Conservation (phyloP, 2,888 invertebrate species). For the Rhagophthalmus giganteus region DNA sequence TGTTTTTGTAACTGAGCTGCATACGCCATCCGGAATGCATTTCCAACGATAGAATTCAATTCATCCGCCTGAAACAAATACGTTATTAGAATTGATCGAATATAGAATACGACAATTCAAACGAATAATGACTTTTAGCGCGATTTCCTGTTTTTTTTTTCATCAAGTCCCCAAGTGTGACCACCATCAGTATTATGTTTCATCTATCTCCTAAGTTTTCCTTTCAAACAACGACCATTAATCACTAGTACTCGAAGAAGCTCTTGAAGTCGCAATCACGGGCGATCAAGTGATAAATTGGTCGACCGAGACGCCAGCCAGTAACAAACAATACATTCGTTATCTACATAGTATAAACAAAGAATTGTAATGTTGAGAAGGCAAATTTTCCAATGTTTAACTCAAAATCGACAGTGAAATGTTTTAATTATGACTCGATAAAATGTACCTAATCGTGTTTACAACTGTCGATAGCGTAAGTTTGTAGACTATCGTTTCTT, state of each 20-base stretch:
- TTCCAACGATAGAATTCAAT: conserved; percentile 82
- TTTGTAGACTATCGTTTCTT: too few relatives aligned
- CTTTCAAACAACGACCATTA: conserved; percentile 41
- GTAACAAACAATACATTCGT: conserved; percentile 27
- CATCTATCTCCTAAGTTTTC: conserved; percentile 37
- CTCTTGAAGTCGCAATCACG: conserved; percentile 42
- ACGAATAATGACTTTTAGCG: conserved; percentile 22
- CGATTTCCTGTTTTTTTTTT: conserved; percentile 23
- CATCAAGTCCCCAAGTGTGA: conserved; percentile 34
- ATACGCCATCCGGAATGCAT: conserved; percentile 92
- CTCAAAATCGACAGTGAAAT: too few relatives aligned
- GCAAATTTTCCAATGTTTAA: neutral
- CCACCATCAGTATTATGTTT: conserved; percentile 41
- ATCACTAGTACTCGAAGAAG: conserved; percentile 46
- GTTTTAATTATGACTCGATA: too few relatives aligned
- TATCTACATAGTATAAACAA: conserved; percentile 21
- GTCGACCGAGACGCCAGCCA: conserved; percentile 27
- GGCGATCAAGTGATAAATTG: conserved; percentile 48
- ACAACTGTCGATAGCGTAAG: too few relatives aligned
- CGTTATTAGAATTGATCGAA: too few relatives aligned
- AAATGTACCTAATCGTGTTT: too few relatives aligned
- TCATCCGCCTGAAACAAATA: conserved; percentile 76
- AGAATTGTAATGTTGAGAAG: conserved; percentile 6
- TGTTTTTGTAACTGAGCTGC: conserved; percentile 78
- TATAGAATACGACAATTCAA: too few relatives aligned